These are phyloP conservation scores for Holothuria glaberrima DNA, from an alignment of 35 echinoderm and acorn worm genomes.

Conservation along the genomic window DNA sequence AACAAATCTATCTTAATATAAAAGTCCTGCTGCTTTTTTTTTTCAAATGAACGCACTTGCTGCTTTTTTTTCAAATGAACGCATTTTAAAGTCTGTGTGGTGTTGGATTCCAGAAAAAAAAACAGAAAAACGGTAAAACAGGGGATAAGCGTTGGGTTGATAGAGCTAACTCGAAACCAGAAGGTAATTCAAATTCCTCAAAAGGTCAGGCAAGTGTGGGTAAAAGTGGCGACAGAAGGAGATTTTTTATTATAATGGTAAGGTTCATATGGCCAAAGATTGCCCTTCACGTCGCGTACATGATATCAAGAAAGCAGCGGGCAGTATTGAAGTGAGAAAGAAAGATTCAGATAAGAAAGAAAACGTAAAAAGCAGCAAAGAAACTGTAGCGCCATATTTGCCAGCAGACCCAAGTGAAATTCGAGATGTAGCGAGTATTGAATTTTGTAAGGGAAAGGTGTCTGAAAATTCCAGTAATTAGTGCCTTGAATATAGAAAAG, in stretches of 20 bases:
- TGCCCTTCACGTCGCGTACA: not conserved
- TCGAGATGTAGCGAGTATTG: slow-evolving; percentile 1
- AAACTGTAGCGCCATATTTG: not conserved
- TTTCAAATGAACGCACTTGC: no score
- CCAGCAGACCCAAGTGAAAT: not conserved
- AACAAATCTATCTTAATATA: no score
- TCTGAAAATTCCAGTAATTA: no score
- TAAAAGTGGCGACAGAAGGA: not conserved
- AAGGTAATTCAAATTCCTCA: not conserved
- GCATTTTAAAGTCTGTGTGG: no score
- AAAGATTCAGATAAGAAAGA: not conserved
- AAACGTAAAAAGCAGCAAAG: slow-evolving; percentile 22
- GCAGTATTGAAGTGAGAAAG: slow-evolving; percentile 1
- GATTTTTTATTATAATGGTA: slow-evolving; percentile 36
- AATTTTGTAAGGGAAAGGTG: not conserved
- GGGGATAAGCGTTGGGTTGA: not conserved
- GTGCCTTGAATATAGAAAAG: no score
- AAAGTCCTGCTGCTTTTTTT: no score
- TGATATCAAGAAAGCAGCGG: not conserved
- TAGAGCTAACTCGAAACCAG: not conserved
- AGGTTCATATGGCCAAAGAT: slow-evolving; percentile 45
- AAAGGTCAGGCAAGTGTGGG: not conserved
- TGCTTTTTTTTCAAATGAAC: no score
- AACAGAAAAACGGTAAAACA: not conserved
- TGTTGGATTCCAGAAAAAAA: no score